Evolutionary conservation across 1,140 invertebrate genomes (phyloP).

Genomic region (Holotrichia oblita): DNA sequence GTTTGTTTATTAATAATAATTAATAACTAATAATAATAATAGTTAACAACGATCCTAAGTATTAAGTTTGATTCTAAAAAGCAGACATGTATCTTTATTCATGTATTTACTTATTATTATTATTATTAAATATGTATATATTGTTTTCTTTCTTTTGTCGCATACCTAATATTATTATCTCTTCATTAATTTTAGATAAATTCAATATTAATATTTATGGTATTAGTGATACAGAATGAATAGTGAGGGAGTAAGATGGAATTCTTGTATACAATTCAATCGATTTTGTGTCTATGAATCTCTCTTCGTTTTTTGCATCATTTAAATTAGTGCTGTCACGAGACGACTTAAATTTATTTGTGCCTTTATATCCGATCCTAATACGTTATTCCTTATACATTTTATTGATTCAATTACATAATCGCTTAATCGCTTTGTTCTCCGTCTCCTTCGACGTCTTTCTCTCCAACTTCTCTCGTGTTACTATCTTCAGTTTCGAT

Average conservation of each 20-base stretch:
- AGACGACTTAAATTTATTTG: constrained; percentile 24
- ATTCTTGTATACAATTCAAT: constrained; percentile 11
- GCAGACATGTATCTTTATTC: constrained; percentile 51
- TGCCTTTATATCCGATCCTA: neutral
- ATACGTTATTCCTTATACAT: neutral
- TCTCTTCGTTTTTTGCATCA: neutral
- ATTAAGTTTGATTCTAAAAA: constrained; percentile 60
- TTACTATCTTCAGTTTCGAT: constrained; percentile 69
- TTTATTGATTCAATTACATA: neutral
- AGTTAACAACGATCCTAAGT: constrained; percentile 61
- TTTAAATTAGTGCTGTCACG: neutral
- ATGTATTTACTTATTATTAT: constrained; percentile 40
- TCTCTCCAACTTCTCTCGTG: constrained; percentile 65
- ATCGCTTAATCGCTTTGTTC: constrained; percentile 66
- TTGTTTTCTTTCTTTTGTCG: neutral
- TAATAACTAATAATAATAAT: constrained; percentile 59
- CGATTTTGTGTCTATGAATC: neutral
- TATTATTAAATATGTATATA: constrained; percentile 20
- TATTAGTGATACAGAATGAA: neutral
- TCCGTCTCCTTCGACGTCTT: constrained; percentile 68
- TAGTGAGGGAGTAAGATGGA: neutral
- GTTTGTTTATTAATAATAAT: constrained; percentile 5
- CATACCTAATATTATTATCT: neutral
- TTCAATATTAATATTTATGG: neutral
- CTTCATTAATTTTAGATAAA: neutral